Base-by-base conservation (phyloP, 1,140 invertebrate species). In the Drosophila eugracilis region DNA sequence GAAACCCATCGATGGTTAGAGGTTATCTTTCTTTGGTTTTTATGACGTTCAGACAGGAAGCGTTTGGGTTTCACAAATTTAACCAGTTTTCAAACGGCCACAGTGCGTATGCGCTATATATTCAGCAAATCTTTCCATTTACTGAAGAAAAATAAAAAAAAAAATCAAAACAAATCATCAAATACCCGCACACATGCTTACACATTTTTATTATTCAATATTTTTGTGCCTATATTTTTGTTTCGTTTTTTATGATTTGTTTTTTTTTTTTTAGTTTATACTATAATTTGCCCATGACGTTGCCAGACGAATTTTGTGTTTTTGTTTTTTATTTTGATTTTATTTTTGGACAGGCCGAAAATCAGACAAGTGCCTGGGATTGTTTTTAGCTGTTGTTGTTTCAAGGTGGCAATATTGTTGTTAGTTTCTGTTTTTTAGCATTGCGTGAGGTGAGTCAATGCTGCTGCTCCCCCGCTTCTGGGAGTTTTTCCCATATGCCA, bases 381-480 rank as follows among this genome's bases (percentile, higher is more conserved):
- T 44, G 55, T 67, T 67, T 28, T 34, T 65, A 34, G 24, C 59
- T 74, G 45, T 62, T 78, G 53, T 59, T 58, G 26, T 55, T 59
- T 63, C 70, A 59, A 70, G 63, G 50, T 39, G 32, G 44, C 24
- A 7, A 34, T 63, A 48, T 60, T 59, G 30, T 22, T 57, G 45
- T 57, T 66, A 26, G 37, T 41, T 41, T 47, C 37, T 1, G 55
- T 14, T 26, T 9, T 47, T 52, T 57, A 42, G 24, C 42, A 30
- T 52, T 58, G 76, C 76, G 59, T 75, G 79, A 60, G 71, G 52
- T 65, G 57, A 83, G 47, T 81, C 74, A 83, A 75, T 71, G n/a
- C n/a, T n/a, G n/a, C n/a, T 44, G 26, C 41, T 17, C 70, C 58
- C 32, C 21, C 14, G 6, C n/a, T n/a, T 9, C 57, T 58, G 58